These are phyloP conservation scores for Lithophane socia DNA, from an alignment of 2,888 invertebrate genomes.

Conservation along the genomic window DNA sequence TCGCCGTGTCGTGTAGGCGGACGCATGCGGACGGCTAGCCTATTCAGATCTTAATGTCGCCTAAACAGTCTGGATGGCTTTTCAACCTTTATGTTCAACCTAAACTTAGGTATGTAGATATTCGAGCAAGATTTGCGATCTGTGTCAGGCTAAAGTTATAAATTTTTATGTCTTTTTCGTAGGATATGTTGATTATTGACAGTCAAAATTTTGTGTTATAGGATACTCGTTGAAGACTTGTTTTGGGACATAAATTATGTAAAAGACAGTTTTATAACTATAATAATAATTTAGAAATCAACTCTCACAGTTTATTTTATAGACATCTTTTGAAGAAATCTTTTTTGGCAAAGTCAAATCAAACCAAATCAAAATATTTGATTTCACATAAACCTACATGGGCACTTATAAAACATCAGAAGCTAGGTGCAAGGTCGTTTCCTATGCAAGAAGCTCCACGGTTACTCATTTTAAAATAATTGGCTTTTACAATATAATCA, in stretches of 20 bases:
- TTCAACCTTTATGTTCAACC: slow-evolving; percentile 60
- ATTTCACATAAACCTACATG: too few relatives aligned
- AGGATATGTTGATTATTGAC: slow-evolving; percentile 15
- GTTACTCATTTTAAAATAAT: too few relatives aligned
- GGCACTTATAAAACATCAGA: too few relatives aligned
- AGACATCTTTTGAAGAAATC: background rate
- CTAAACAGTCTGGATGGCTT: slow-evolving; percentile 66
- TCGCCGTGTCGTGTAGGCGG: slow-evolving; percentile 62
- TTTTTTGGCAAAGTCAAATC: background rate
- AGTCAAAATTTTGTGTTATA: slow-evolving; percentile 25
- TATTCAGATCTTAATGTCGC: slow-evolving; percentile 66
- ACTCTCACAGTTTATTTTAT: background rate
- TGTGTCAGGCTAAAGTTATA: slow-evolving; percentile 41
- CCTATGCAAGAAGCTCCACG: too few relatives aligned
- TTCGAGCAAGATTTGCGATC: slow-evolving; percentile 46
- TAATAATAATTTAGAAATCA: background rate
- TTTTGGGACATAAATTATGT: slow-evolving; percentile 15
- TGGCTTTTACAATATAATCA: too few relatives aligned
- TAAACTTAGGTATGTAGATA: slow-evolving; percentile 36
- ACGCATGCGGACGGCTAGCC: slow-evolving; percentile 50
- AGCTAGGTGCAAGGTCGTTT: too few relatives aligned
- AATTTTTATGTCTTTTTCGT: slow-evolving; percentile 40
- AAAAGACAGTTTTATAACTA: background rate
- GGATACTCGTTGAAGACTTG: slow-evolving; percentile 18
- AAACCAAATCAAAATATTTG: too few relatives aligned